phyloP scores from a whole-genome alignment of 2,797 vertebrate genomes.

The Hipposideros larvatus region DNA sequence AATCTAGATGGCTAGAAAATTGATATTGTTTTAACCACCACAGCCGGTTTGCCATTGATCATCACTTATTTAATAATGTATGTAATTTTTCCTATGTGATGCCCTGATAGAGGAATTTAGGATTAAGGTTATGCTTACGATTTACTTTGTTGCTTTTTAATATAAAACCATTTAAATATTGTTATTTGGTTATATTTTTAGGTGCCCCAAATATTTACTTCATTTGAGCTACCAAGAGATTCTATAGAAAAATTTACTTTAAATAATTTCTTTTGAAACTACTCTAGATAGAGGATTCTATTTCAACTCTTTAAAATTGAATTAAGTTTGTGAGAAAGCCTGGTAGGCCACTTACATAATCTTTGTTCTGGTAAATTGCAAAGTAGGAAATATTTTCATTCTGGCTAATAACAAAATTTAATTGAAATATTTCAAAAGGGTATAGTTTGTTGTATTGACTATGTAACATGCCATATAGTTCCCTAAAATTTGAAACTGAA shows the following conservation, averaged over 20 bases:
- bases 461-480: background rate
- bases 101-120: background rate
- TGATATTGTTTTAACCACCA: background rate
- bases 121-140: background rate
- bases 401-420: background rate
- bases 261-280: constrained; percentile 21
- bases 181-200: constrained; percentile 52
- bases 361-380: background rate
- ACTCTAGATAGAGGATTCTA: background rate
- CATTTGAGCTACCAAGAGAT: background rate
- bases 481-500: constrained; percentile 23
- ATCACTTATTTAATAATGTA: background rate
- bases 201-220: background rate
- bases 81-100: background rate
- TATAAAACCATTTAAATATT: background rate
- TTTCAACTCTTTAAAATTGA: background rate
- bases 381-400: background rate
- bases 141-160: constrained; percentile 38
- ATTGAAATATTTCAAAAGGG: background rate
- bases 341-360: background rate
- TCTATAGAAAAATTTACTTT: background rate
- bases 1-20: background rate
- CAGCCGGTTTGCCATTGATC: background rate
- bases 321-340: background rate
- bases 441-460: background rate